Evolutionary conservation across 2,888 invertebrate species (phyloP).

Genomic region (Strigamia crassipes): DNA sequence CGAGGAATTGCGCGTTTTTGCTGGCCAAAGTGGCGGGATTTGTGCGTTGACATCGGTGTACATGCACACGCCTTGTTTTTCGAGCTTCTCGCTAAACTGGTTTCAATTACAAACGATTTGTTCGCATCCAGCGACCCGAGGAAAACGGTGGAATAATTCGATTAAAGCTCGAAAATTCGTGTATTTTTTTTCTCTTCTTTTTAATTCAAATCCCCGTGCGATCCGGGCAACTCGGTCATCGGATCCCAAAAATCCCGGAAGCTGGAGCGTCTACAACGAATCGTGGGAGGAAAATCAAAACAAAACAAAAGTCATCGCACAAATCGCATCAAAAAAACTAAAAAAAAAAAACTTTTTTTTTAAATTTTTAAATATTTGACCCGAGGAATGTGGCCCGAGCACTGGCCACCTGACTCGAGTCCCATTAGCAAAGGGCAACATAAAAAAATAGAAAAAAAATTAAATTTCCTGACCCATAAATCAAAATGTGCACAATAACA

Average conservation of each 20-base stretch:
- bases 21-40: no score
- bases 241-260: neutral
- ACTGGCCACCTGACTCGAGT: no score
- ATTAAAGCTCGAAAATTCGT: neutral
- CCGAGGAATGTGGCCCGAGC: no score
- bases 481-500: no score
- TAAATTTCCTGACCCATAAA: no score
- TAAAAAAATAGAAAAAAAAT: no score
- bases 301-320: neutral
- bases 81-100: constrained; percentile 4
- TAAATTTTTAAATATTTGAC: no score
- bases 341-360: no score
- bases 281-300: neutral
- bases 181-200: neutral
- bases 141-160: neutral
- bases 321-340: no score
- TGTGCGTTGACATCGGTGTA: constrained; percentile 11
- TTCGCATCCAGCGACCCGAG: neutral
- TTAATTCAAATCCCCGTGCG: neutral
- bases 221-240: constrained; percentile 19
- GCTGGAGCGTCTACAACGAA: neutral
- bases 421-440: no score
- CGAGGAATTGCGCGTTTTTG: neutral
- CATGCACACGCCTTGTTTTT: neutral
- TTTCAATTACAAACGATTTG: neutral